Evolutionary conservation across 2,113 vertebrate genomes (phyloP).

Genomic region (Ranitomeya imitator): DNA sequence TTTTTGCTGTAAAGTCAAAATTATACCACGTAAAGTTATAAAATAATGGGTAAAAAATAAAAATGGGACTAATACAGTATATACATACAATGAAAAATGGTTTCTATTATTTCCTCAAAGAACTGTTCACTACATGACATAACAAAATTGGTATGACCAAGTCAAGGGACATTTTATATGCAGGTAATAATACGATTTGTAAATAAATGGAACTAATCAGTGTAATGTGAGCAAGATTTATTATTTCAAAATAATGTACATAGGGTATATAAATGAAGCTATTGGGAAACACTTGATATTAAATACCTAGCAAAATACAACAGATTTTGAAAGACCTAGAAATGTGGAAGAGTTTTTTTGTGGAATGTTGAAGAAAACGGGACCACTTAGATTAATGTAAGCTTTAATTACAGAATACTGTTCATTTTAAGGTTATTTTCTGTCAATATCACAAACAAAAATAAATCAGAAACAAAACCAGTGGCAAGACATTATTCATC

Average conservation of each 20-base stretch:
- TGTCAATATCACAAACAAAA: not conserved
- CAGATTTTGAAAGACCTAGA: not conserved
- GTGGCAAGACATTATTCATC: not conserved
- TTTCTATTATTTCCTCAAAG: too few species aligned
- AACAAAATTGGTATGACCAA: not conserved
- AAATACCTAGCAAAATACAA: conserved; percentile 25
- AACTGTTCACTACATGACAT: not conserved
- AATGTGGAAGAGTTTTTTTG: not conserved
- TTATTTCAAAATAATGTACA: conserved; percentile 77
- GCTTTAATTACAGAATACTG: not conserved
- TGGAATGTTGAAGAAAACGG: conserved; percentile 7
- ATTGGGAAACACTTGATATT: conserved; percentile 60
- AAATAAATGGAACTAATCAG: conserved; percentile 26
- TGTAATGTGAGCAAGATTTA: conserved; percentile 66
- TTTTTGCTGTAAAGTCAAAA: too few species aligned
- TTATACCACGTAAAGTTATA: too few species aligned
- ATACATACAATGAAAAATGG: too few species aligned
- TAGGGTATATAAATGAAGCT: conserved; percentile 71
- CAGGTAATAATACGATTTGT: not conserved
- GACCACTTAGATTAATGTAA: not conserved
- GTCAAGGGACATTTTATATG: not conserved
- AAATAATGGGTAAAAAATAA: too few species aligned
- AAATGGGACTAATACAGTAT: too few species aligned
- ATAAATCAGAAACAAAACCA: conserved; percentile 1
- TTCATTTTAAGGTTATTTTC: not conserved